A percentile compares a stretch with the other conserved stretches of the same genome.
These are phyloP conservation scores for Stegastes partitus DNA, from an alignment of 2,113 vertebrate species.

Conservation along the genomic window DNA sequence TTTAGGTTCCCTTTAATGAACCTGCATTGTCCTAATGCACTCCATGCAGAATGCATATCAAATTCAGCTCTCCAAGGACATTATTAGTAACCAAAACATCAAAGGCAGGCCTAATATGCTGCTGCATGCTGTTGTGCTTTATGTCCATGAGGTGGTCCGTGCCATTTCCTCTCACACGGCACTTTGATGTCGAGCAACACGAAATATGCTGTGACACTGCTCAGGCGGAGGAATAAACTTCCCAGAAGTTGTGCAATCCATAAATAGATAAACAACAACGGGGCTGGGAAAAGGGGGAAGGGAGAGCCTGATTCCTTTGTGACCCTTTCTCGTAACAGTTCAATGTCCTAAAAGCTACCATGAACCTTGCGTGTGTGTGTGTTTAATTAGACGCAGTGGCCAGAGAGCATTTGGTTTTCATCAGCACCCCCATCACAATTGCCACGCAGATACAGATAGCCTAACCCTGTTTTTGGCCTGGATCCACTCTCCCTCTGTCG, in stretches of 20 bases:
- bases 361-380: constrained; percentile 57
- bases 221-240: constrained; percentile 67
- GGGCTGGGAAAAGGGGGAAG: constrained; percentile 45
- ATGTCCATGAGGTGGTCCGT: constrained; percentile 78
- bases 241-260: constrained; percentile 83
- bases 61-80: constrained; percentile 78
- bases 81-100: constrained; percentile 78
- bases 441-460: constrained; percentile 64
- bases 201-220: constrained; percentile 76
- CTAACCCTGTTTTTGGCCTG: constrained; percentile 55
- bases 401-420: constrained; percentile 83
- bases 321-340: constrained; percentile 81
- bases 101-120: constrained; percentile 76
- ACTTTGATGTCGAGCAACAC: constrained; percentile 82
- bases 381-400: constrained; percentile 82
- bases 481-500: constrained; percentile 55
- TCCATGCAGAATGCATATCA: constrained; percentile 79
- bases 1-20: constrained; percentile 81
- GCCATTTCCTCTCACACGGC: constrained; percentile 75
- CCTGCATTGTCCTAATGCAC: constrained; percentile 73
- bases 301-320: constrained; percentile 56
- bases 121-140: constrained; percentile 77
- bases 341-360: constrained; percentile 70
- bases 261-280: constrained; percentile 80
- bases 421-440: constrained; percentile 76